Conservation (phyloP, 2,113 vertebrate genomes). For the Menura novaehollandiae region DNA sequence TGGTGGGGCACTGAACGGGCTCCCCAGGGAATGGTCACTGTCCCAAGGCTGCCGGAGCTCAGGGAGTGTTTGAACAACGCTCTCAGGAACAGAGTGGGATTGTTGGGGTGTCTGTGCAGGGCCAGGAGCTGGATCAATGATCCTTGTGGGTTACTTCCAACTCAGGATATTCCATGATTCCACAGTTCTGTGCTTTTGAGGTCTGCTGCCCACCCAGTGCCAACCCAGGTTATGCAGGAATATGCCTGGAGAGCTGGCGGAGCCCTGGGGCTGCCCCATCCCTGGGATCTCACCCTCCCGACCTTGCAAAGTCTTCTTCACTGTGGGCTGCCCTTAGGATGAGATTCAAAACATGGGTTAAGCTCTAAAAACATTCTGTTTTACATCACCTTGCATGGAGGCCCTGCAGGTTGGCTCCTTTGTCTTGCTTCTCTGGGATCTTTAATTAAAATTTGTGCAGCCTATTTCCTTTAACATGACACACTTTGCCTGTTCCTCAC, state of each 20-base stretch:
- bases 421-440: neutral
- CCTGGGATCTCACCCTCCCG: neutral
- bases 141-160: neutral
- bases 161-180: neutral
- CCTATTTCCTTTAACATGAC: neutral
- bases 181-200: neutral
- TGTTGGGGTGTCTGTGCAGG: neutral
- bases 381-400: neutral
- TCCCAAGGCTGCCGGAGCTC: neutral
- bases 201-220: neutral
- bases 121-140: neutral
- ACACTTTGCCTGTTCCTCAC: neutral
- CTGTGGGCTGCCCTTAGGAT: neutral
- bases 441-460: neutral
- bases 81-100: neutral
- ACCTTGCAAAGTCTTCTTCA: neutral
- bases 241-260: neutral
- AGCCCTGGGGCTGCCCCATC: neutral
- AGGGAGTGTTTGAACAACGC: rapidly evolving
- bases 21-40: neutral
- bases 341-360: neutral
- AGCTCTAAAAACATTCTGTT: neutral
- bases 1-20: neutral
- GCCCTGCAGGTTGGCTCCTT: neutral
- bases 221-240: neutral